Percentiles rank a stretch among this genome's conserved stretches.
Conservation (phyloP, 1,140 invertebrate species). For the Lepidurus couesii region DNA sequence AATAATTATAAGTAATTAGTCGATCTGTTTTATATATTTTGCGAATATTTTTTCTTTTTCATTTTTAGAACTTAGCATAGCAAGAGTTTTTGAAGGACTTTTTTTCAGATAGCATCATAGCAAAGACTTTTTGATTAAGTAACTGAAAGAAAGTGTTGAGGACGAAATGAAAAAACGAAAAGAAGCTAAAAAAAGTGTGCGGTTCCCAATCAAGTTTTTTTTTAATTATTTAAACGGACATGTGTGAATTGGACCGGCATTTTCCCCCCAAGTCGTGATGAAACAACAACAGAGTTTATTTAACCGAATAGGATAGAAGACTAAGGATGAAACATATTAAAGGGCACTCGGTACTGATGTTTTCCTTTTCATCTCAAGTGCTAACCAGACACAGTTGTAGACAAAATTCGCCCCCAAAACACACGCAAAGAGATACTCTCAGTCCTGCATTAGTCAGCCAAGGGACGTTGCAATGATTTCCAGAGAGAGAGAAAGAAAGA, state of each 20-base stretch:
- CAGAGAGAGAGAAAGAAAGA: background rate
- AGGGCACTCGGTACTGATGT: background rate
- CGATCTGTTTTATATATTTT: background rate
- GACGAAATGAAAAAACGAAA: background rate
- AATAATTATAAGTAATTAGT: background rate
- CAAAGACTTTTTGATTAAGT: background rate
- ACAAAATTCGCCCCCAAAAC: background rate
- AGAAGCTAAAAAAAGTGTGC: background rate
- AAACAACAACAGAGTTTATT: background rate
- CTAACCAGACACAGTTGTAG: background rate
- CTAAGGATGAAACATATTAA: background rate
- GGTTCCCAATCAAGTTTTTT: background rate
- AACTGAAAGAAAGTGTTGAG: background rate
- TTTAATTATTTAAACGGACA: background rate
- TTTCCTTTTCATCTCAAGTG: background rate
- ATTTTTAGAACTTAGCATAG: background rate
- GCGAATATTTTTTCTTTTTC: background rate
- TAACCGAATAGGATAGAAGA: background rate
- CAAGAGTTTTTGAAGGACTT: too few species aligned
- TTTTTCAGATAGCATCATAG: too few species aligned
- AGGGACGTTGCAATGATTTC: slow-evolving; percentile 10
- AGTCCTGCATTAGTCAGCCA: slow-evolving; percentile 21
- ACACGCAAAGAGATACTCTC: slow-evolving; percentile 21
- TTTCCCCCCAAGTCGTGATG: background rate
- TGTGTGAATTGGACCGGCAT: background rate